Conservation (phyloP, 2,113 vertebrate genomes). For the Urocolius indicus region DNA sequence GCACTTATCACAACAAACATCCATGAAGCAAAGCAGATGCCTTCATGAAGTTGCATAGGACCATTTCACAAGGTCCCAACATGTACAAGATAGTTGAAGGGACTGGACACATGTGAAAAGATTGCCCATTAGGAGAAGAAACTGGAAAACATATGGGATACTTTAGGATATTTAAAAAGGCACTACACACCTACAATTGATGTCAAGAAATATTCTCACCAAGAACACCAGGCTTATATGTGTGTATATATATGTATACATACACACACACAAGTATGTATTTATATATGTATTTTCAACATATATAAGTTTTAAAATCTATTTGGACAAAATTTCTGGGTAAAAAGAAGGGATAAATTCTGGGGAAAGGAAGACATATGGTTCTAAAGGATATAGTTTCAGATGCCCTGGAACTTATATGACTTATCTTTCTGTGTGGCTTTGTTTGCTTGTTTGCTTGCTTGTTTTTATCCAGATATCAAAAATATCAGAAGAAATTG, state of each 20-base stretch:
- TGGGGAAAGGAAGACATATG: not conserved
- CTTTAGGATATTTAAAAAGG: not conserved
- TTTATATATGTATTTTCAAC: not conserved
- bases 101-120: not conserved
- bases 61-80: not conserved
- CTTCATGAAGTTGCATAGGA: not conserved
- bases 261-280: not conserved
- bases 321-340: not conserved
- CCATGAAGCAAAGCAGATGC: not conserved
- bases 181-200: not conserved
- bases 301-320: not conserved
- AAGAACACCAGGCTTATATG: not conserved
- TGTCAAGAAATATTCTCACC: not conserved
- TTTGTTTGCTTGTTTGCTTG: not conserved
- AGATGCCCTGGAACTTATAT: not conserved
- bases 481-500: not conserved
- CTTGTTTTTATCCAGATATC: not conserved
- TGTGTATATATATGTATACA: not conserved
- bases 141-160: not conserved
- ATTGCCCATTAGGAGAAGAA: not conserved
- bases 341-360: not conserved
- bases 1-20: not conserved
- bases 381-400: not conserved
- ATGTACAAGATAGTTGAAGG: not conserved
- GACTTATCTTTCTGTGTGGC: not conserved